Evolutionary conservation across 2,888 invertebrate genomes (phyloP).

Genomic region (Scelioninae gen. 1): DNA sequence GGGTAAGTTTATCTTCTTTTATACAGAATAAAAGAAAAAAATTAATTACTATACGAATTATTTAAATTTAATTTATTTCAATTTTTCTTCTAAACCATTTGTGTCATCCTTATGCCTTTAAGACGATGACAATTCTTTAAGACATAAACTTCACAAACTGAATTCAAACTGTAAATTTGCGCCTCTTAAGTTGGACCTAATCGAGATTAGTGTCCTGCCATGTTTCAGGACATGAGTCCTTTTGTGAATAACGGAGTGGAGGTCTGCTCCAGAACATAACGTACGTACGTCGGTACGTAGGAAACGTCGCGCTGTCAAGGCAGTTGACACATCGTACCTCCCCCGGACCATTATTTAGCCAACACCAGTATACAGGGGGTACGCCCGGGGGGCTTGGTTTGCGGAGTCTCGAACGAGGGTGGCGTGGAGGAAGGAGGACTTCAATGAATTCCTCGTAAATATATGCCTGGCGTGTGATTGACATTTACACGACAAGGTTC

Average conservation of each 20-base stretch:
- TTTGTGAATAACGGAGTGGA: slow-evolving; percentile 73
- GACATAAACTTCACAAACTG: too few species aligned
- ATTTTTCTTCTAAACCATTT: too few species aligned
- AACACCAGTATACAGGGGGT: slow-evolving; percentile 79
- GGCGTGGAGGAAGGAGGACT: slow-evolving; percentile 66
- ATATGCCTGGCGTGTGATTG: slow-evolving; percentile 84
- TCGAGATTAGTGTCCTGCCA: slow-evolving; percentile 67
- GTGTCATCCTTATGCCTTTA: too few species aligned
- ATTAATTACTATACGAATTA: too few species aligned
- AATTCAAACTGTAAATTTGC: slow-evolving; percentile 20
- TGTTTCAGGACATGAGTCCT: slow-evolving; percentile 71
- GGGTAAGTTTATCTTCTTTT: too few species aligned
- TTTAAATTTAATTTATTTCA: too few species aligned
- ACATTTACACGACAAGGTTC: slow-evolving; percentile 81
- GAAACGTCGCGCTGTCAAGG: slow-evolving; percentile 82
- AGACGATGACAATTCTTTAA: too few species aligned
- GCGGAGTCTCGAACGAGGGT: slow-evolving; percentile 73
- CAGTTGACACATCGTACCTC: slow-evolving; percentile 83
- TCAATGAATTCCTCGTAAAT: slow-evolving; percentile 81
- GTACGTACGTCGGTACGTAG: slow-evolving; percentile 63
- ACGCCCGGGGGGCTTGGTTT: slow-evolving; percentile 80
- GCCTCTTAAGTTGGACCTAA: slow-evolving; percentile 37
- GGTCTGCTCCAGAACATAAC: slow-evolving; percentile 71
- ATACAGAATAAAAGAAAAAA: too few species aligned
- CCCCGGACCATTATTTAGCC: slow-evolving; percentile 83